Conservation (phyloP, 2,113 vertebrate species). For the Chlorodrepanis virens region DNA sequence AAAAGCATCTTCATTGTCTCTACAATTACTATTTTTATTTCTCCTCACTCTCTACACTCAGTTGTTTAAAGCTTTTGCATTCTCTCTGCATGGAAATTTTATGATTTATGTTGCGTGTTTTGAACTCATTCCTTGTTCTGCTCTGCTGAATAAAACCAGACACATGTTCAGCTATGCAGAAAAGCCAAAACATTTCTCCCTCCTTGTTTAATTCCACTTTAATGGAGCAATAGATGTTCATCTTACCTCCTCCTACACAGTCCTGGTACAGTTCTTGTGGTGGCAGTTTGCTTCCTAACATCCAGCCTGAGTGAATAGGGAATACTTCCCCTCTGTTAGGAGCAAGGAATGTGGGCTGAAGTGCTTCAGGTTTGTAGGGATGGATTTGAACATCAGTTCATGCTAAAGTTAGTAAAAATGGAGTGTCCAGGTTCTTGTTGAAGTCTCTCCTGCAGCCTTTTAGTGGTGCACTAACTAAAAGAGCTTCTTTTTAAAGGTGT, state of each 20-base stretch:
- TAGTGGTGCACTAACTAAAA: background rate
- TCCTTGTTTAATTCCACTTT: background rate
- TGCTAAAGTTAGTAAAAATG: background rate
- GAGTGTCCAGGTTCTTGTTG: background rate
- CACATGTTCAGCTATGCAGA: background rate
- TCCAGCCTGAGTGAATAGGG: background rate
- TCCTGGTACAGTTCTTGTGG: background rate
- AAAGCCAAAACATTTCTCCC: background rate
- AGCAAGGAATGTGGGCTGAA: background rate
- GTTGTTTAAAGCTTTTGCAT: background rate
- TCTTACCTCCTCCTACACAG: background rate
- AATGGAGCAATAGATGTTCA: background rate
- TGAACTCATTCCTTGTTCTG: background rate
- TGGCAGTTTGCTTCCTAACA: background rate
- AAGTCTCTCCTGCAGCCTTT: background rate
- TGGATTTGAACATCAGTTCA: background rate
- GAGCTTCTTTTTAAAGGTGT: background rate
- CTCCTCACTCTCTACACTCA: background rate
- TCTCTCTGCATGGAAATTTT: background rate
- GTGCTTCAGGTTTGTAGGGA: background rate
- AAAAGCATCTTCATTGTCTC: background rate
- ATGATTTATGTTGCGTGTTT: background rate
- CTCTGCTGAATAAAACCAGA: background rate
- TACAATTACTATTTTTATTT: background rate
- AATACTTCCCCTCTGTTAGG: background rate